Base-by-base conservation (phyloP, 1,140 invertebrate species). In the Dreissena rostriformis region DNA sequence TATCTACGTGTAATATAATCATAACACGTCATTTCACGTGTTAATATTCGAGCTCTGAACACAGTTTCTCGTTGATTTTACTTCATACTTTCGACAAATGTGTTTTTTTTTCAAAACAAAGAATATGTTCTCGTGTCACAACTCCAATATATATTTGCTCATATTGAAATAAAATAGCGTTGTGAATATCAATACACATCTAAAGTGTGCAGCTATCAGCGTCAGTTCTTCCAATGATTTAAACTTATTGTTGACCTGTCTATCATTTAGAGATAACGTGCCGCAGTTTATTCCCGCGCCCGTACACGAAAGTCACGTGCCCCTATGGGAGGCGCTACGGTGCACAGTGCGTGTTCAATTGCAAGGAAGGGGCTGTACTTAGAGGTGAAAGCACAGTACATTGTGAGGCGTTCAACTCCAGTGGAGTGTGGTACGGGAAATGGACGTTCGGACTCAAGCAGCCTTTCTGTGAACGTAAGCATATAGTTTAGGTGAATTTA, bases 391-490 rank as follows among this genome's bases (percentile, higher is more conserved):
- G 51, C 17, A 57, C 53, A 28, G 26, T 55, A 79, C 65, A 71
- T 26, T 12, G 28, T 12, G 67, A 70, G 39, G 19, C 52, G 57
- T n/a, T 61, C 22, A 24, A 61, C 57, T 4, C 57, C 22, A 19
- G 29, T 17, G 4, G 22, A 29, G 39, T 66, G 22, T n/a, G 26
- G 17, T 61, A 49, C 22, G 77, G 66, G 12, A 14, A 29, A 19
- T 79, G 77, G 77, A 24, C 63, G 39, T 79, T 79, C 51, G 65
- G 68, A 51, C 11, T 39, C 17, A 24, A 4, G 28, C 66, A 79
- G 24, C 77, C 77, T 19, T 71, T 55, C 24, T 79, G 77, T 57
- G 67, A 79, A 79, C 12, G 77, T 79, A 71, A 71, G 67, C 39
- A 22, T 57, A 11, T 5, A 19, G 22, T 61, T n/a, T 5, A 6